Evolutionary conservation across 2,888 invertebrate species (phyloP).

Genomic region (Cynaeus angustus): DNA sequence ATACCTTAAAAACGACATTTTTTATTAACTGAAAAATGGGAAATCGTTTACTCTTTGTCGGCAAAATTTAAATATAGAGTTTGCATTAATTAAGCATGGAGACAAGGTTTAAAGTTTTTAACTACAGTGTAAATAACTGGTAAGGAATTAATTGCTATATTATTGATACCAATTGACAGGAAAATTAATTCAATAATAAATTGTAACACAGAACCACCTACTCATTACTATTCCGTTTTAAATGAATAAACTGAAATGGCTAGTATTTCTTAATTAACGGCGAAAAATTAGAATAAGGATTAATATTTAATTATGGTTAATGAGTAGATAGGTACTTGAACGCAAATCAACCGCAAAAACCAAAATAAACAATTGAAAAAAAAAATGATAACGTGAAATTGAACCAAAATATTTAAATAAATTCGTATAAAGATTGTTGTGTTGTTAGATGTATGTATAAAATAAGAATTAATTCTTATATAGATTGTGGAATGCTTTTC

Average conservation of each 20-base stretch:
- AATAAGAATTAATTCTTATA: too few relatives aligned
- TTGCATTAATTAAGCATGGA: slow-evolving; percentile 22
- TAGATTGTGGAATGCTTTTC: too few relatives aligned
- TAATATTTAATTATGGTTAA: neutral
- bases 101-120: neutral
- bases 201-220: slow-evolving; percentile 27
- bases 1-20: too few relatives aligned
- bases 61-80: neutral
- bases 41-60: too few relatives aligned
- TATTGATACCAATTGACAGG: slow-evolving; percentile 16
- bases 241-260: slow-evolving; percentile 20
- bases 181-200: slow-evolving; percentile 29
- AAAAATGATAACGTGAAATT: too few relatives aligned
- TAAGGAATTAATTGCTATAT: slow-evolving; percentile 26
- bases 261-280: slow-evolving; percentile 21
- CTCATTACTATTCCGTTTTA: slow-evolving; percentile 37
- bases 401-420: neutral
- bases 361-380: too few relatives aligned
- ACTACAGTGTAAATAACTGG: slow-evolving; percentile 3
- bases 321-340: neutral
- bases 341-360: too few relatives aligned
- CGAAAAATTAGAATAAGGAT: neutral
- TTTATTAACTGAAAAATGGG: too few relatives aligned
- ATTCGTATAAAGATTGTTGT: too few relatives aligned
- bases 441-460: too few relatives aligned